A percentile compares a stretch with the other conserved stretches of the same genome.
phyloP scores from a whole-genome alignment of 2,888 invertebrate genomes.

The Eupithecia centaureata region DNA sequence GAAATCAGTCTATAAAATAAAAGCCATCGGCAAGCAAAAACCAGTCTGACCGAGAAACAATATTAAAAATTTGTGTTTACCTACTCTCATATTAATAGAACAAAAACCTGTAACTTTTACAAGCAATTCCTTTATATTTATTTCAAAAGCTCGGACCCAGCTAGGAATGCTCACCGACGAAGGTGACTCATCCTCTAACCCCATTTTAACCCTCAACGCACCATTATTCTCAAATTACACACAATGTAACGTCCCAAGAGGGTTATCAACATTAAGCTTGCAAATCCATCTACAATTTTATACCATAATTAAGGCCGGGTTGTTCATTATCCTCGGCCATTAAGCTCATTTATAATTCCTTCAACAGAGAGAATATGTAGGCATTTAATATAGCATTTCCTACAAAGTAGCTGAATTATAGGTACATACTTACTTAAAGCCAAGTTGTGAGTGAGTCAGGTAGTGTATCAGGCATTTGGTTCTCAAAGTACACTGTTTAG shows the following conservation, averaged over 20 bases:
- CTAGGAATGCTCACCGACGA: not conserved
- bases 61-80: no score
- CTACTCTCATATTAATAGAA: no score
- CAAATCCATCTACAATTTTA: slow-evolving; percentile 4
- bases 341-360: not conserved
- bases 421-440: not conserved
- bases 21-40: no score
- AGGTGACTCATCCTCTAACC: not conserved
- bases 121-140: no score
- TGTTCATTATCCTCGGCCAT: slow-evolving; percentile 2
- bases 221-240: not conserved
- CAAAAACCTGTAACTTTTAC: no score
- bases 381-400: not conserved
- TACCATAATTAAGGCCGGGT: not conserved
- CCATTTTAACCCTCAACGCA: not conserved
- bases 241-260: not conserved
- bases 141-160: not conserved
- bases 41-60: no score
- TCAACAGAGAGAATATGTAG: not conserved
- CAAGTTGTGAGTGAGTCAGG: not conserved
- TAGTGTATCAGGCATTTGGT: not conserved
- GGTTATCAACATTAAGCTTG: slow-evolving; percentile 1
- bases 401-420: not conserved
- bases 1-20: no score
- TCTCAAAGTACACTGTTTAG: not conserved